Evolutionary conservation across 1,140 invertebrate genomes (phyloP).

Genomic region (Drosophila virilis): DNA sequence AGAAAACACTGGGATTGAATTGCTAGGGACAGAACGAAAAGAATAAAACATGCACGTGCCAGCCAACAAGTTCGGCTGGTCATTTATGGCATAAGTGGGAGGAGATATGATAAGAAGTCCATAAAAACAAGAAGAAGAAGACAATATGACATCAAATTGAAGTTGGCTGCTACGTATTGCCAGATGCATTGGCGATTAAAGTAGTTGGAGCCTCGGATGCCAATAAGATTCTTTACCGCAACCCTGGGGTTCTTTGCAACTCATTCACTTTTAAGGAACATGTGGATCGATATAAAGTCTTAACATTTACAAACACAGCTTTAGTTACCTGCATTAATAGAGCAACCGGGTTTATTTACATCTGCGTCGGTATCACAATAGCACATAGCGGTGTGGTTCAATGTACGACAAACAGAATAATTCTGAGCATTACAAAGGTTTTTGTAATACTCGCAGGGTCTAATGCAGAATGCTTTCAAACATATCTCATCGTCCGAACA

Average conservation of each 20-base stretch:
- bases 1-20: conserved; percentile 55
- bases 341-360: conserved; percentile 85
- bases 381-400: conserved; percentile 85
- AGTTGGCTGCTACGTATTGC: conserved; percentile 71
- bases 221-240: conserved; percentile 59
- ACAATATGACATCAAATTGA: conserved; percentile 63
- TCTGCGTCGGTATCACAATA: conserved; percentile 84
- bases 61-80: conserved; percentile 40
- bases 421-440: conserved; percentile 68
- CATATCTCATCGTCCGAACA: conserved; percentile 86
- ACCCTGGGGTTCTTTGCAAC: conserved; percentile 75
- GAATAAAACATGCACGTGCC: conserved; percentile 66
- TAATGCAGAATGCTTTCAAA: conserved; percentile 85
- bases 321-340: conserved; percentile 86
- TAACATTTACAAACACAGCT: conserved; percentile 68
- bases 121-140: conserved; percentile 42
- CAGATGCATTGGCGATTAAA: conserved; percentile 72
- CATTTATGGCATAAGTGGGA: conserved; percentile 34
- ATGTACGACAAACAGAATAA: conserved; percentile 84
- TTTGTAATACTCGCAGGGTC: conserved; percentile 85
- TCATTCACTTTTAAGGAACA: conserved; percentile 62
- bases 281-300: conserved; percentile 57
- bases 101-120: conserved; percentile 57
- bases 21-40: conserved; percentile 44
- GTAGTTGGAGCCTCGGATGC: conserved; percentile 68